phyloP scores from a whole-genome alignment of 1,140 invertebrate genomes.

The Hyles vespertilio region DNA sequence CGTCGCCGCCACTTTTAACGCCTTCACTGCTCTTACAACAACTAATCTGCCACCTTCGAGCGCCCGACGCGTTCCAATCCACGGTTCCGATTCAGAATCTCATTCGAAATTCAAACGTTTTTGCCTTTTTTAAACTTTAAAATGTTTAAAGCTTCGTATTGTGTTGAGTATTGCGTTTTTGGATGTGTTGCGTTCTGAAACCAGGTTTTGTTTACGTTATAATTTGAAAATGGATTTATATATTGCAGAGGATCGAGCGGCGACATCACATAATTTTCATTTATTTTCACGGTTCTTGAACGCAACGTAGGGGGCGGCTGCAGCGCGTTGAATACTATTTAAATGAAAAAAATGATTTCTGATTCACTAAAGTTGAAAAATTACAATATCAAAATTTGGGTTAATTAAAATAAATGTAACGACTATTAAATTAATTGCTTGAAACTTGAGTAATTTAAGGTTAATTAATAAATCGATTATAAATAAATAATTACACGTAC shows the following conservation, averaged over 20 bases:
- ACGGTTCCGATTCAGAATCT: not conserved
- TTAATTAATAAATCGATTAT: slow-evolving; percentile 7
- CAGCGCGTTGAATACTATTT: slow-evolving; percentile 11
- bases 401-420: no score
- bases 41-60: not conserved
- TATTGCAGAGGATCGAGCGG: slow-evolving; percentile 21
- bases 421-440: no score
- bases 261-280: slow-evolving; percentile 15
- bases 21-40: slow-evolving; percentile 35
- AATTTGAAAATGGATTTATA: slow-evolving; percentile 5
- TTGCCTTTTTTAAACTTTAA: not conserved
- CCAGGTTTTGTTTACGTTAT: slow-evolving; percentile 10
- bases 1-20: slow-evolving; percentile 55
- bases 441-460: slow-evolving; percentile 1
- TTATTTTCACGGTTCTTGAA: slow-evolving; percentile 10
- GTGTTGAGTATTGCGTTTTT: slow-evolving; percentile 3
- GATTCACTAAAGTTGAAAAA: no score
- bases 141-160: not conserved
- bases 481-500: slow-evolving; percentile 7
- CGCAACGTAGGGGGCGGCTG: slow-evolving; percentile 15
- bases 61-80: slow-evolving; percentile 5
- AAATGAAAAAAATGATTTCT: not conserved
- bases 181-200: slow-evolving; percentile 19
- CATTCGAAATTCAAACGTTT: not conserved
- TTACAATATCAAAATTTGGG: no score